Conservation (phyloP, 2,113 vertebrate genomes). For the Callithrix jacchus region DNA sequence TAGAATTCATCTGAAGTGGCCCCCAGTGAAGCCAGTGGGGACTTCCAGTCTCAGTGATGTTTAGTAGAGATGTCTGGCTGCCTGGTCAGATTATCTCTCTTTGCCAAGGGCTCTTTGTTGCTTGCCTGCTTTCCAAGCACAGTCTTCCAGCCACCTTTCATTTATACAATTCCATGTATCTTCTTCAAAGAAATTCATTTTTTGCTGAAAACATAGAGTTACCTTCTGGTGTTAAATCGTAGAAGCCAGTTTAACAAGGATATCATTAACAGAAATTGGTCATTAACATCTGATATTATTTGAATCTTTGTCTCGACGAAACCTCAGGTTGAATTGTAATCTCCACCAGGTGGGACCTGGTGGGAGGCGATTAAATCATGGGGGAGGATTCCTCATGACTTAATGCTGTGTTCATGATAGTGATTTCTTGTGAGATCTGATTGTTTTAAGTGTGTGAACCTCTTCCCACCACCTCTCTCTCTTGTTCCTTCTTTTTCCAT, state of each 20-base stretch:
- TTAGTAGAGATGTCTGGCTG: neutral
- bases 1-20: neutral
- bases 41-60: neutral
- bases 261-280: neutral
- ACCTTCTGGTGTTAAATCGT: neutral
- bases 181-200: neutral
- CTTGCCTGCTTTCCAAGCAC: neutral
- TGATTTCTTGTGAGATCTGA: too few species aligned
- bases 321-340: too few species aligned
- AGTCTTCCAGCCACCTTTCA: neutral
- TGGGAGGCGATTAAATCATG: too few species aligned
- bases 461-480: too few species aligned
- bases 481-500: too few species aligned
- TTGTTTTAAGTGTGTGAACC: too few species aligned
- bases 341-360: too few species aligned
- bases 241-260: neutral
- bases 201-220: neutral
- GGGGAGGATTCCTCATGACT: too few species aligned
- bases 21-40: too few species aligned
- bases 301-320: too few species aligned
- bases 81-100: neutral
- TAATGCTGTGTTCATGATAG: too few species aligned
- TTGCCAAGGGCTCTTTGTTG: neutral
- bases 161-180: neutral
- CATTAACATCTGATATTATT: neutral